phyloP scores from a whole-genome alignment of 2,113 vertebrate species.

The Odocoileus virginianus region DNA sequence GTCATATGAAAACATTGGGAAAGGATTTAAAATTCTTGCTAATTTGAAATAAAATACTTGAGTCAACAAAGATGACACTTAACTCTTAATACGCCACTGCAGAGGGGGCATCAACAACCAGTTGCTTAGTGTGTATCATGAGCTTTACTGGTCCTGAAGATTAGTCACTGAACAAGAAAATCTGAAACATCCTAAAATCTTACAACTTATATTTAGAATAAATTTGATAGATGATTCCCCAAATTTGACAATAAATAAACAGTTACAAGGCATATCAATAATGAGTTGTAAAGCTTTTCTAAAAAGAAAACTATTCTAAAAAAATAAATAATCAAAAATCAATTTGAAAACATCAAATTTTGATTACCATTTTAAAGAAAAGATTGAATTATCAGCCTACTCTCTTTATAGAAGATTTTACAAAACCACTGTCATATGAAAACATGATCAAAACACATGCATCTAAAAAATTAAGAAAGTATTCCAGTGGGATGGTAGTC shows the following conservation, averaged over 20 bases:
- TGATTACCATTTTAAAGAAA: not conserved
- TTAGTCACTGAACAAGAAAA: not conserved
- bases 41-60: conserved; percentile 19
- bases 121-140: not conserved
- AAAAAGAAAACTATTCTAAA: not conserved
- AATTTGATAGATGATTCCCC: not conserved
- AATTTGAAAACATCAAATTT: conserved; percentile 6
- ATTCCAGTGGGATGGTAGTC: not conserved
- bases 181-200: not conserved
- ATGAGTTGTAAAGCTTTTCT: not conserved
- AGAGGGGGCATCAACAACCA: not conserved
- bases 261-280: not conserved
- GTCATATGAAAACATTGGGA: conserved; percentile 6
- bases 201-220: not conserved
- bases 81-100: not conserved
- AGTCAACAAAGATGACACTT: not conserved
- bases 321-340: not conserved
- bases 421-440: not conserved
- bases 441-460: not conserved
- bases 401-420: not conserved
- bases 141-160: not conserved
- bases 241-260: not conserved
- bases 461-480: not conserved
- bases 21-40: conserved; percentile 5
- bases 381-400: not conserved